Conservation (phyloP, 2,888 invertebrate genomes). For the Thelaira solivaga region DNA sequence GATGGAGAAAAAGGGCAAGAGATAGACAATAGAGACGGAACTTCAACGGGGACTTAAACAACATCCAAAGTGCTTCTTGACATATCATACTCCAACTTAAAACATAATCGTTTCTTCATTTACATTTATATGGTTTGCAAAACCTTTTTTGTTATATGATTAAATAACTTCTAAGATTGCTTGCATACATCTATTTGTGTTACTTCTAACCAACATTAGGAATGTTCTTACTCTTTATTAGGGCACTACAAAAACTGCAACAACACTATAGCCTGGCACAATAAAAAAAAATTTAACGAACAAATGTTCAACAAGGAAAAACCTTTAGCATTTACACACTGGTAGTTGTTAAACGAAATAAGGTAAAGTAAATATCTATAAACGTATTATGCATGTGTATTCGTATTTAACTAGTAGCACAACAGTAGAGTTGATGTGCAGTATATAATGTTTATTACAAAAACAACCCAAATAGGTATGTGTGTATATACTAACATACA, state of each 20-base stretch:
- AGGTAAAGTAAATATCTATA: slow-evolving; percentile 51
- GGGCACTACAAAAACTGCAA: slow-evolving; percentile 19
- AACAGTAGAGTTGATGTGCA: too few relatives aligned
- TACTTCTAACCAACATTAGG: slow-evolving; percentile 14
- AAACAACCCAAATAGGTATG: neutral
- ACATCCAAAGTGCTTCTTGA: too few relatives aligned
- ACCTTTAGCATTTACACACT: slow-evolving; percentile 40
- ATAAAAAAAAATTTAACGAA: slow-evolving; percentile 24
- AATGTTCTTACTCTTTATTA: slow-evolving; percentile 35
- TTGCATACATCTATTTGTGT: neutral
- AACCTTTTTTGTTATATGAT: too few relatives aligned
- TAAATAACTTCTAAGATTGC: neutral
- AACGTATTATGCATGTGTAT: slow-evolving; percentile 2
- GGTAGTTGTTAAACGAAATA: slow-evolving; percentile 29
- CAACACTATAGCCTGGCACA: slow-evolving; percentile 2
- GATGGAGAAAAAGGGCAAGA: too few relatives aligned
- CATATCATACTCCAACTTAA: too few relatives aligned
- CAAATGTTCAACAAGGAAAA: slow-evolving; percentile 34
- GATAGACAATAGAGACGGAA: too few relatives aligned
- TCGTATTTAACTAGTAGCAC: too few relatives aligned
- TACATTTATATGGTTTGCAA: too few relatives aligned
- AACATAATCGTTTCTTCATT: too few relatives aligned
- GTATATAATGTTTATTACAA: neutral
- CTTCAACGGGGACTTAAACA: too few relatives aligned
- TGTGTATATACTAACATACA: slow-evolving; percentile 22